Evolutionary conservation across 2,888 invertebrate species (phyloP).

Genomic region (Watsonalla cultraria): DNA sequence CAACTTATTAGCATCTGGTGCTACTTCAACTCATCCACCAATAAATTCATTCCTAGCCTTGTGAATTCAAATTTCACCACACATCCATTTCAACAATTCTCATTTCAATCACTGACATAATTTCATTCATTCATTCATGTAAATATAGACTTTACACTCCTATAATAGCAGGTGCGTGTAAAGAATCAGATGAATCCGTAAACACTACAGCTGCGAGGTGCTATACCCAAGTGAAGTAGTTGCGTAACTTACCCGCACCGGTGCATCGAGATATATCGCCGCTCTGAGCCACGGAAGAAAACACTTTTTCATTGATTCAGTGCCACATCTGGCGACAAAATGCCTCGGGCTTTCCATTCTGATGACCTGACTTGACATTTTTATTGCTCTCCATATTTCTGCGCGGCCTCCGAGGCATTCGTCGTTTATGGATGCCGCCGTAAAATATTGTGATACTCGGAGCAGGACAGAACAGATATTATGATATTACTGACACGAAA

Average conservation of each 20-base stretch:
- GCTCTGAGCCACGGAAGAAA: slow-evolving; percentile 68
- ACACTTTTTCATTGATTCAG: slow-evolving; percentile 78
- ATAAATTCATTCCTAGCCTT: too few relatives aligned
- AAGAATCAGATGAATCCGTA: slow-evolving; percentile 3
- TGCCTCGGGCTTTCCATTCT: slow-evolving; percentile 74
- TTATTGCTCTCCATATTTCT: slow-evolving; percentile 73
- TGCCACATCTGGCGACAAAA: slow-evolving; percentile 76
- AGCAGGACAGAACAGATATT: slow-evolving; percentile 60
- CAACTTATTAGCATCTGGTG: too few relatives aligned
- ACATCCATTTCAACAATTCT: too few relatives aligned
- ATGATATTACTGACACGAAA: slow-evolving; percentile 59
- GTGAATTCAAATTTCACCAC: too few relatives aligned
- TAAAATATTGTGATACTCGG: slow-evolving; percentile 72
- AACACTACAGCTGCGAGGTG: too few relatives aligned
- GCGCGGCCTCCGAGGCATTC: slow-evolving; percentile 68
- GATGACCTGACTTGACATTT: slow-evolving; percentile 79
- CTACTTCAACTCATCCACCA: too few relatives aligned
- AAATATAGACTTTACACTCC: too few relatives aligned
- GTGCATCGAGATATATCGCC: slow-evolving; percentile 61
- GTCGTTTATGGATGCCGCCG: slow-evolving; percentile 52
- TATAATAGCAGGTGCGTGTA: slow-evolving; percentile 6
- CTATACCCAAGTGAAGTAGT: slow-evolving; percentile 33
- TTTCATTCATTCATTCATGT: too few relatives aligned
- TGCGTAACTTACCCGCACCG: slow-evolving; percentile 19
- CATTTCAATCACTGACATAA: too few relatives aligned